Evolutionary conservation across 64 coral and sea anemone genomes (phyloP), one percentile per base, ranked within the genome.

Genomic region (Acropora yongei): DNA sequence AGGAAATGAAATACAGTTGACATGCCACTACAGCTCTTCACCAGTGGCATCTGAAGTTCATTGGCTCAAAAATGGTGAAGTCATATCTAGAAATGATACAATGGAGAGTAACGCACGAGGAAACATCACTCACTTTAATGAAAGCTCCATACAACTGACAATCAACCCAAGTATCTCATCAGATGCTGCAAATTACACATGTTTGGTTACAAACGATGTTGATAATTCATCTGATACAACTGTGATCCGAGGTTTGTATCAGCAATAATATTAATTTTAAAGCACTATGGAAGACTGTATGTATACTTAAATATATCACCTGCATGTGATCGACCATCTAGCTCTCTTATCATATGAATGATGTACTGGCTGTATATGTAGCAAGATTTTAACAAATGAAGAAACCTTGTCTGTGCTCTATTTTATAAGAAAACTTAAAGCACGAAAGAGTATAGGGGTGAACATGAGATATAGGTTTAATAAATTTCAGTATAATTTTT

Each of bases 21-120:
- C 42, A 3, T 85, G 82, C 18, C 82, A 20, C 16, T 85, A 85
- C 44, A 85, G 71, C 46, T 45, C 82, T 30, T 85, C 63, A 9
- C 82, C 82, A 8, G 41, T 17, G 2, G 82, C 10, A 46, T 85
- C 61, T 12, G 42, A 85, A 49, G 82, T 85, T 17, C 43, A 8
- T 5, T 85, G 82, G 82, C 9, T 20, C 19, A 72, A 50, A 49
- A 10, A 85, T 85, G 82, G 82, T 49, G 8, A 0, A 47, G 44
- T 69, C 2, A 85, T 85, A 71, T 46, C 82, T 11, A 47, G 17
- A 48, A 85, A 85, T 85, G 65, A 0, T 11, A 71, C 42, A 5
- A 19, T 68, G 18, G 45, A 48, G 16, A 30, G 0, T 85, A 45
- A 9, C n/a, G 2, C 14, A 49, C 44, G 75, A 49, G 65, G 43